Percentiles rank a stretch among this genome's conserved stretches.
Conservation (phyloP, 2,797 vertebrate genomes). For the Sparus aurata region DNA sequence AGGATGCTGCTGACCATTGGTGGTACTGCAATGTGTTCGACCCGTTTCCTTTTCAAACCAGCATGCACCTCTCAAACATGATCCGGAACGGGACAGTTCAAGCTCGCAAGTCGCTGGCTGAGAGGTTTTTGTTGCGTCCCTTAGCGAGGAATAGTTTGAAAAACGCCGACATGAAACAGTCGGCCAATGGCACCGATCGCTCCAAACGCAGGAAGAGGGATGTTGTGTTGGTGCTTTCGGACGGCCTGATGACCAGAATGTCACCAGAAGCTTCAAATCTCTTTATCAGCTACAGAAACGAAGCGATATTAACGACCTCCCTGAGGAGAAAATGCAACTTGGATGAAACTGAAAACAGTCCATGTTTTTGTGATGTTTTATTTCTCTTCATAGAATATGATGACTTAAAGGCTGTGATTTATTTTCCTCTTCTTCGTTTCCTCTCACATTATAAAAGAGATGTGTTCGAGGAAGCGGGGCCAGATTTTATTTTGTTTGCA, state of each 20-base stretch:
- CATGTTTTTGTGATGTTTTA: slow-evolving; percentile 7
- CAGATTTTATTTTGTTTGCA: slow-evolving; percentile 24
- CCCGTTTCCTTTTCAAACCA: too few relatives aligned
- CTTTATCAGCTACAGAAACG: background rate
- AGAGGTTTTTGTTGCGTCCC: too few relatives aligned
- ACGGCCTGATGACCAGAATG: background rate
- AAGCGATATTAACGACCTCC: too few relatives aligned
- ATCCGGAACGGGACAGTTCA: too few relatives aligned
- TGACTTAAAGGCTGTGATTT: background rate
- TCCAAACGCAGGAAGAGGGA: background rate
- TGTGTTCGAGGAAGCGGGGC: background rate
- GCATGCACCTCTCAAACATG: too few relatives aligned
- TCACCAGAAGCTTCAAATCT: background rate
- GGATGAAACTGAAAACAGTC: too few relatives aligned
- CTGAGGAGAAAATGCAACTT: too few relatives aligned
- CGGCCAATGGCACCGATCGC: background rate
- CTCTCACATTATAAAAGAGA: slow-evolving; percentile 9
- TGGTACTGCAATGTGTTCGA: too few relatives aligned
- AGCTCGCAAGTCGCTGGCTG: too few relatives aligned
- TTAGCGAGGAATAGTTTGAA: too few relatives aligned
- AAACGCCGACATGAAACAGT: too few relatives aligned
- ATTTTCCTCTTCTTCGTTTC: slow-evolving; percentile 11
- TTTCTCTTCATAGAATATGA: slow-evolving; percentile 1
- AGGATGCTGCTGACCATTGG: too few relatives aligned
- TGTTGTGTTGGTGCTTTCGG: background rate